Evolutionary conservation across 2,113 vertebrate species (phyloP).

Genomic region (Ranitomeya imitator): DNA sequence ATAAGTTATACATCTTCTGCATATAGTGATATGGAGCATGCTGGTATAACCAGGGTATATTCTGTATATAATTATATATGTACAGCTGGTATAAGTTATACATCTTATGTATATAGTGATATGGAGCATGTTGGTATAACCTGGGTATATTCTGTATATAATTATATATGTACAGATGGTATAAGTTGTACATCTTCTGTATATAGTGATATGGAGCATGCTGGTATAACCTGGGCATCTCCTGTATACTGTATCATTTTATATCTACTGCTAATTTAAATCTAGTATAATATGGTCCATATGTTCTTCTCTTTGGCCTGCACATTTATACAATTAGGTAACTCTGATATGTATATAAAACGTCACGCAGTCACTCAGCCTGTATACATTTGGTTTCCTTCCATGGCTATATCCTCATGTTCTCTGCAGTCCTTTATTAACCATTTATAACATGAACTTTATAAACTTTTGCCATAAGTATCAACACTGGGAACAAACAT

Average conservation of each 20-base stretch:
- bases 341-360: neutral
- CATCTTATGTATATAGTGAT: no score
- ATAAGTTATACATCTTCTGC: no score
- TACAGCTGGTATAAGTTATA: no score
- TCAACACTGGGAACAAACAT: conserved; percentile 7
- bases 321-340: conserved; percentile 9
- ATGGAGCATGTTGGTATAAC: no score
- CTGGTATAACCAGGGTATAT: no score
- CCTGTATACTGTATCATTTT: no score
- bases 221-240: no score
- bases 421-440: conserved; percentile 3
- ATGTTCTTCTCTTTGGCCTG: neutral
- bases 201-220: neutral
- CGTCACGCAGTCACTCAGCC: neutral
- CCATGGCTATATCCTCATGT: neutral
- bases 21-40: no score
- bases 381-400: neutral
- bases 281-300: neutral
- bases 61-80: no score
- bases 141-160: no score
- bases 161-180: neutral
- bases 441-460: conserved; percentile 7
- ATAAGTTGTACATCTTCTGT: neutral
- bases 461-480: conserved; percentile 24
- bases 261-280: neutral